Base-by-base conservation (phyloP, 2,888 invertebrate species). In the Deilephila porcellus region DNA sequence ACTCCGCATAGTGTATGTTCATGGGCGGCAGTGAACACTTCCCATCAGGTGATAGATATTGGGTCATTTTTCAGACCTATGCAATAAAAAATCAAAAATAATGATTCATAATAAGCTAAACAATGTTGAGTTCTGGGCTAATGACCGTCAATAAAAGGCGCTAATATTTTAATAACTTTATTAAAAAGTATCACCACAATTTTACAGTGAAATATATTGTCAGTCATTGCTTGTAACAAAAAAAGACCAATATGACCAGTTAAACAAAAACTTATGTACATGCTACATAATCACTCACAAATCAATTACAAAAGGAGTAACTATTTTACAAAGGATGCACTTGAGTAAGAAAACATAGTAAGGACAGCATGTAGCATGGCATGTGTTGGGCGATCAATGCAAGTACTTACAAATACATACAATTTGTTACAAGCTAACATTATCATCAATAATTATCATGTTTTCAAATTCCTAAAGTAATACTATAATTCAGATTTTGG, bases 151-250 rank as follows among this genome's bases (percentile, higher is more conserved):
- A 56, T 56, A 56, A 56, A 56, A 56, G n/a, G 0, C 56, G 74
- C 78, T 0, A 45, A 64, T 32, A n/a, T 32, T 87, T 89, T 88
- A 87, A 76, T 80, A 82, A 82, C 82, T 92, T 92, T 91, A 91
- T 90, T 91, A 88, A 88, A 92, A 91, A 89, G 88, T 91, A 90
- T 93, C 90, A 91, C 89, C 90, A 90, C 88, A 91, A 90, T 88
- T 91, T 90, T 84, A 85, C 80, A 89, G 85, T 87, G 89, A 88
- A 88, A 89, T 90, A 53, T 19, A 91, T 91, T 90, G 88, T 92
- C 91, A 89, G 90, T 90, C 87, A 85, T 85, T 82, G 81, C 73
- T 81, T 80, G 83, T 83, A 74, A 71, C 74, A 81, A 86, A 87
- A 45, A 78, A 78, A 81, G 75, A 78, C 75, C 53, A 70, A 71